Base-by-base conservation (phyloP, 2,113 vertebrate species). In the Tupaia tana region DNA sequence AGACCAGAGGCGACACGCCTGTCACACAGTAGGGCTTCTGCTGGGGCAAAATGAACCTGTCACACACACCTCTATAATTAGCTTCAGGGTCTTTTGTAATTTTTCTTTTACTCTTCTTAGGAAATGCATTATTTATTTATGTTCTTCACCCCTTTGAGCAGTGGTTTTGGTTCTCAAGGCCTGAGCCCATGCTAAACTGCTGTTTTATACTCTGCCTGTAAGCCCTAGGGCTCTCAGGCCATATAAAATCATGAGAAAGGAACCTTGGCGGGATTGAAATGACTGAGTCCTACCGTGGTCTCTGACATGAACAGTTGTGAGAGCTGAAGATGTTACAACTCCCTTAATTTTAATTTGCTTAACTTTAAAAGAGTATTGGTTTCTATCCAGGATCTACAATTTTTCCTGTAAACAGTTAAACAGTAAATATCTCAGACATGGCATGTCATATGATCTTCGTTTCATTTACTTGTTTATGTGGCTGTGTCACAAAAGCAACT, bases 21-120 rank as follows among this genome's bases (percentile, higher is more conserved):
- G 10, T 52, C 27, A 64, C 22, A 85, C 2, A 64, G 54, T 6
- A 63, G 18, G 67, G 2, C 2, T 3, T 6, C 1, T 1, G 1
- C 11, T 43, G 9, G 20, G 4, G 7, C 3, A 2, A 64, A 61
- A 64, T 34, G 13, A 63, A 9, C 67, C 82, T 1, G 3, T 10
- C 27, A 25, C 14, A 61, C 8, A 10, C 7, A 63, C 3, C 59
- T 79, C 81, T 19, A 22, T 29, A 61, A 77, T 43, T 70, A 58
- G 18, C 19, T 56, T 80, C n/a, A 58, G 7, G 34, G 2, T 70
- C 63, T 79, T 56, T 31, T 84, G 73, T 75, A 16, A 58, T 52
- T n/a, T 83, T 27, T 66, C 31, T 10, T 74, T 16, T 3, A 7
- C 2, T 63, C 11, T 18, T 25, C 20, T 61, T 86, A 78, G 14